phyloP scores from a whole-genome alignment of 2,113 vertebrate genomes.

The Phaethon lepturus region DNA sequence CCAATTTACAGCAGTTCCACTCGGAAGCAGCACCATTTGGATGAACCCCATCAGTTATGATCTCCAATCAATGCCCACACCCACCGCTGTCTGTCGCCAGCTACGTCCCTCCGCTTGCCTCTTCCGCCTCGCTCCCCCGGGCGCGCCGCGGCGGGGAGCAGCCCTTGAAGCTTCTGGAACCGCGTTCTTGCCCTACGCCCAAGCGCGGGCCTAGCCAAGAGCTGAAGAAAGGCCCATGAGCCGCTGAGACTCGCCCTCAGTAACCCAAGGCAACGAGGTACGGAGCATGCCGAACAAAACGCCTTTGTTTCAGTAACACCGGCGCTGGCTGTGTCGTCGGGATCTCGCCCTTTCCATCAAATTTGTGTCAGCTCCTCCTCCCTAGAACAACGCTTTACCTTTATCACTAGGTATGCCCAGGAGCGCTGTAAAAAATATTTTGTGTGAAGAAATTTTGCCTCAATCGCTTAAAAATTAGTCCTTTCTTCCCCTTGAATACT shows the following conservation, averaged over 20 bases:
- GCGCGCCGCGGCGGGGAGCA: rapidly evolving
- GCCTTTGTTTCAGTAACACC: neutral
- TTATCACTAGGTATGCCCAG: neutral
- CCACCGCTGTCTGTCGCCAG: rapidly evolving
- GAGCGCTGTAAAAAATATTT: neutral
- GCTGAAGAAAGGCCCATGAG: neutral
- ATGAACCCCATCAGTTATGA: neutral
- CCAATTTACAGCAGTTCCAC: neutral
- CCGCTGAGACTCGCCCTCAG: neutral
- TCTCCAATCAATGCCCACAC: neutral
- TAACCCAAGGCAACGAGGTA: neutral
- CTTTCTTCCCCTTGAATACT: neutral
- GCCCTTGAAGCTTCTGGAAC: neutral
- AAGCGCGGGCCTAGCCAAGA: neutral
- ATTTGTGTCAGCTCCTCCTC: neutral
- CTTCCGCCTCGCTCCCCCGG: neutral
- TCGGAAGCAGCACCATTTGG: neutral
- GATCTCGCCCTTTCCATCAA: neutral
- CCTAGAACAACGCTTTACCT: neutral
- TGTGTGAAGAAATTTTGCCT: neutral
- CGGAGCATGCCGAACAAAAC: neutral
- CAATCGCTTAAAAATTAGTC: constrained; percentile 4
- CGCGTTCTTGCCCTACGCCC: neutral
- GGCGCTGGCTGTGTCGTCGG: neutral
- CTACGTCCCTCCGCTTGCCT: neutral